phyloP scores from a whole-genome alignment of 2,113 vertebrate species.

The Tachysurus fulvidraco region DNA sequence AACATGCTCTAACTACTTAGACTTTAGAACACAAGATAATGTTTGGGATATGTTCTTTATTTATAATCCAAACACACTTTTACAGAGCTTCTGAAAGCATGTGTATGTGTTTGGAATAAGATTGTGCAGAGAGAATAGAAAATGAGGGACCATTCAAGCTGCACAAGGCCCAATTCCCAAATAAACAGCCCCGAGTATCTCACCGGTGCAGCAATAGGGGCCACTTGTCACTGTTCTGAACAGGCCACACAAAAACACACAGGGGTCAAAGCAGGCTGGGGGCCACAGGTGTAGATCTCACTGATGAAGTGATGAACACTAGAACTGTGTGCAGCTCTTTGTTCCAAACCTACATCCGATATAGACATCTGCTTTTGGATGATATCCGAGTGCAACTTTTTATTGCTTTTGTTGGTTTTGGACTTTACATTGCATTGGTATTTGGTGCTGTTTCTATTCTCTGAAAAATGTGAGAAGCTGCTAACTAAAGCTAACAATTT shows the following conservation, averaged over 20 bases:
- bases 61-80: slow-evolving; percentile 47
- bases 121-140: not conserved
- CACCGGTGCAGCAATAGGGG: slow-evolving; percentile 38
- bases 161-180: slow-evolving; percentile 16
- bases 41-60: slow-evolving; percentile 30
- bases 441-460: not conserved
- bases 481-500: not conserved
- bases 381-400: not conserved
- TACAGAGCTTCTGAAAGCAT: slow-evolving; percentile 7
- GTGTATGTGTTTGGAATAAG: not conserved
- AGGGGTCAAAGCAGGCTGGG: slow-evolving; percentile 22
- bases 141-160: slow-evolving; percentile 42
- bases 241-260: slow-evolving; percentile 37
- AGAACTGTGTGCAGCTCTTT: not conserved
- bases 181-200: slow-evolving; percentile 40
- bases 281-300: slow-evolving; percentile 52
- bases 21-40: slow-evolving; percentile 35
- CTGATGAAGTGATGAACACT: slow-evolving; percentile 42
- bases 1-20: slow-evolving; percentile 27
- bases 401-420: not conserved
- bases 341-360: not conserved
- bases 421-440: not conserved
- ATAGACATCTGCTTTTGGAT: not conserved
- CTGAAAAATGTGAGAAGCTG: not conserved
- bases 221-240: slow-evolving; percentile 40